Evolutionary conservation across 37 sponge, comb jelly and placozoan genomes (phyloP).

Genomic region (Trichoplax adhaerens): DNA sequence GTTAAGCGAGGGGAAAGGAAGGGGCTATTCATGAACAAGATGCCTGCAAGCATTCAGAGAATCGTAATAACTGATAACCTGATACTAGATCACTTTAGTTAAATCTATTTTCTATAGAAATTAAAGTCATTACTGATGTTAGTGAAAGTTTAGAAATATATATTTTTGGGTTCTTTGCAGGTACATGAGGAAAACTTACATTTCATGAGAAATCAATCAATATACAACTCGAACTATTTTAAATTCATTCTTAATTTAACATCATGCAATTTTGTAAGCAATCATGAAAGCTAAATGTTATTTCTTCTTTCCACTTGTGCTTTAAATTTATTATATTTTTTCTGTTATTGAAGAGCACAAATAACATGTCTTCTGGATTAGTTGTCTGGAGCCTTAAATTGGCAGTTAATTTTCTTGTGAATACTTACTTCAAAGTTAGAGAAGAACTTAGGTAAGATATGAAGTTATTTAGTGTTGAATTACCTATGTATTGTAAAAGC

Average conservation of each 20-base stretch:
- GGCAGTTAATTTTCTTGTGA: slow-evolving; percentile 54
- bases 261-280: slow-evolving; percentile 15
- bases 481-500: neutral
- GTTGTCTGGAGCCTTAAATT: slow-evolving; percentile 30
- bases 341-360: slow-evolving; percentile 9
- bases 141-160: neutral
- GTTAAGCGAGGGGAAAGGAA: slow-evolving; percentile 67
- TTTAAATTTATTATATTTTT: slow-evolving; percentile 5
- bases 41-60: slow-evolving; percentile 43
- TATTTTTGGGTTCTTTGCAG: slow-evolving; percentile 8
- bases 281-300: slow-evolving; percentile 11
- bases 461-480: neutral
- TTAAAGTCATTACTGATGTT: no score
- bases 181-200: slow-evolving; percentile 66
- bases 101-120: no score
- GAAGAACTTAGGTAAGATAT: slow-evolving; percentile 58
- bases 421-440: slow-evolving; percentile 57
- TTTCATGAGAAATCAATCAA: slow-evolving; percentile 66
- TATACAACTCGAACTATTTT: slow-evolving; percentile 69
- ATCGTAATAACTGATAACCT: slow-evolving; percentile 11
- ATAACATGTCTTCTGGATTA: slow-evolving; percentile 1
- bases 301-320: slow-evolving; percentile 13
- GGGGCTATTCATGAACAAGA: slow-evolving; percentile 42
- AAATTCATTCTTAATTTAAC: slow-evolving; percentile 39
- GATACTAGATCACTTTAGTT: no score